Evolutionary conservation across 2,113 vertebrate species (phyloP).

Genomic region (Shinisaurus crocodilurus): DNA sequence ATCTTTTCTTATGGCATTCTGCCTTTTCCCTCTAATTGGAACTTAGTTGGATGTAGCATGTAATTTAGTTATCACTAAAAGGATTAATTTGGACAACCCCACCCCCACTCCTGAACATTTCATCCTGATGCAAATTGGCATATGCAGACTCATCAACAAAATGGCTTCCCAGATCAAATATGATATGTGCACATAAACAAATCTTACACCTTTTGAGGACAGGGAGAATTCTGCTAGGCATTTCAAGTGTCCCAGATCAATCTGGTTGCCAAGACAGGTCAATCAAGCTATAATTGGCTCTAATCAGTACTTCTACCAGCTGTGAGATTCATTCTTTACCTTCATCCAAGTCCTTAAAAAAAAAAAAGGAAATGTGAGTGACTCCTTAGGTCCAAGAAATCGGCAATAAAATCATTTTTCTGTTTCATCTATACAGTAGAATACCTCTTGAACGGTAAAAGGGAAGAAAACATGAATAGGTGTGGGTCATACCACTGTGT

Average conservation of each 20-base stretch:
- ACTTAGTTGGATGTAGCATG: constrained; percentile 24
- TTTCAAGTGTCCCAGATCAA: constrained; percentile 24
- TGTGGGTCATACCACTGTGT: too few species aligned
- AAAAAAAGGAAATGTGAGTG: background rate
- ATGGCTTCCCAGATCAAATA: constrained; percentile 31
- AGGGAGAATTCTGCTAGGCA: background rate
- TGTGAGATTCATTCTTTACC: constrained; percentile 26
- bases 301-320: constrained; percentile 17
- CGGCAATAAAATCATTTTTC: constrained; percentile 22
- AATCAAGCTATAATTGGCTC: constrained; percentile 47
- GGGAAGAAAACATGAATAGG: background rate
- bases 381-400: background rate
- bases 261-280: constrained; percentile 40
- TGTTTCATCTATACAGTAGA: background rate
- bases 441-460: background rate
- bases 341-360: constrained; percentile 16
- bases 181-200: constrained; percentile 18
- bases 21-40: constrained; percentile 14
- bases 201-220: constrained; percentile 25
- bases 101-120: constrained; percentile 21
- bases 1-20: background rate
- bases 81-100: constrained; percentile 26
- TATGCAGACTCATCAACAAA: constrained; percentile 25
- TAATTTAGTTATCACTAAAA: constrained; percentile 47
- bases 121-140: constrained; percentile 14